A percentile compares a stretch with the other conserved stretches of the same genome.
These are phyloP conservation scores for Chymomyza procnemis DNA, from an alignment of 2,888 invertebrate genomes.

Conservation along the genomic window DNA sequence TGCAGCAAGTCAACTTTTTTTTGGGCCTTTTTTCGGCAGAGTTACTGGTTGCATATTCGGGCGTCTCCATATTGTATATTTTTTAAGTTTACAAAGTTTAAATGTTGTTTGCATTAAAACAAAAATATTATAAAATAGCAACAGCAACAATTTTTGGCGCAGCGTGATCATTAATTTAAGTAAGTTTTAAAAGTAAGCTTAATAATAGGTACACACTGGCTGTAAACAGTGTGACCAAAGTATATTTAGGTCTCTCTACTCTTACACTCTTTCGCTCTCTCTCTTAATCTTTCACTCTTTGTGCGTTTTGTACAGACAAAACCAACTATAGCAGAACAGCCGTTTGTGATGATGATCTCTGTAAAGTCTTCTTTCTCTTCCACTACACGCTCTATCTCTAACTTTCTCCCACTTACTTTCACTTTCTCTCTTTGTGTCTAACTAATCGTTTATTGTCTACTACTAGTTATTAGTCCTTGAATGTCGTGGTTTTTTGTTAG, in stretches of 20 bases:
- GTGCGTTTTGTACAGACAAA: conserved; percentile 10
- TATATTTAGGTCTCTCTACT: conserved; percentile 29
- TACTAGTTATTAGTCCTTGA: neutral
- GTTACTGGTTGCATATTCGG: neutral
- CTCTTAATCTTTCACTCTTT: neutral
- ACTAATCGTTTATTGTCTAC: neutral
- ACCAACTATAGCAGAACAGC: conserved; percentile 61
- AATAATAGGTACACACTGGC: neutral
- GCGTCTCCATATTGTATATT: neutral
- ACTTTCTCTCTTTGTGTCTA: neutral
- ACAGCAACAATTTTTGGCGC: conserved; percentile 57
- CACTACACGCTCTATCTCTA: neutral
- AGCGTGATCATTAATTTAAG: conserved; percentile 70
- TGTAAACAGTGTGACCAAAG: conserved; percentile 26
- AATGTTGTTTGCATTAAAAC: neutral
- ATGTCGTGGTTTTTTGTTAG: conserved; percentile 8
- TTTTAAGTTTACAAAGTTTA: neutral
- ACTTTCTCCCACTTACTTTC: conserved; percentile 34
- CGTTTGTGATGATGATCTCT: conserved; percentile 71
- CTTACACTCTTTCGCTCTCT: neutral
- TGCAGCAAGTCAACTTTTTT: neutral
- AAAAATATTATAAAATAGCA: neutral
- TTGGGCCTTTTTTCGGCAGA: neutral
- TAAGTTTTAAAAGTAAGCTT: conserved; percentile 40
- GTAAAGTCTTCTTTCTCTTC: conserved; percentile 41